Evolutionary conservation across 2,888 invertebrate species (phyloP).

Genomic region (Noctua pronuba): DNA sequence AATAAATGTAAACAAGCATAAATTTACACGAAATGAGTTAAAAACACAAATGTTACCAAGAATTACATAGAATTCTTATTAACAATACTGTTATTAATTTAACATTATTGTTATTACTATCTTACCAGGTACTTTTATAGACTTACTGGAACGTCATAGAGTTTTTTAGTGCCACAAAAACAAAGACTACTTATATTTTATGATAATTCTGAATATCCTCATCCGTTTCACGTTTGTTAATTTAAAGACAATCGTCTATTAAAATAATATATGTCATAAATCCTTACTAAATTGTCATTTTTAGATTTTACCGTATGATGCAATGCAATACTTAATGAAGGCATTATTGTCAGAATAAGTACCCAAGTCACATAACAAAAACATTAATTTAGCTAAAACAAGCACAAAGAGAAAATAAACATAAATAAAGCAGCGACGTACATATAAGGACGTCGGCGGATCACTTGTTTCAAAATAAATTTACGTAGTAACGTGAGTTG

Average conservation of each 20-base stretch:
- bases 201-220: not conserved
- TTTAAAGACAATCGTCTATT: not conserved
- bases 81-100: not conserved
- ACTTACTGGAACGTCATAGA: not conserved
- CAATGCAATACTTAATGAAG: not conserved
- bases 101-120: constrained; percentile 13
- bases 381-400: constrained; percentile 23
- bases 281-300: not conserved
- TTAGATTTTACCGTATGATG: too few relatives aligned
- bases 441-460: constrained; percentile 72
- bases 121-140: not conserved
- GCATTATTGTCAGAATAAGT: not conserved
- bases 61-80: not conserved
- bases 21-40: constrained; percentile 17
- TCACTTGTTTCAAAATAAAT: constrained; percentile 82
- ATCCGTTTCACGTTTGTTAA: not conserved
- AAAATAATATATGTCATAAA: not conserved
- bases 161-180: not conserved
- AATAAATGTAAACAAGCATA: constrained; percentile 18
- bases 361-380: constrained; percentile 9
- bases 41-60: constrained; percentile 22
- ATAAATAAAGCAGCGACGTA: constrained; percentile 61
- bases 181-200: not conserved
- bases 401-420: constrained; percentile 45
- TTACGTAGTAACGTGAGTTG: constrained; percentile 88